Evolutionary conservation across 2,797 vertebrate genomes (phyloP).

Genomic region (Acridotheres tristis): DNA sequence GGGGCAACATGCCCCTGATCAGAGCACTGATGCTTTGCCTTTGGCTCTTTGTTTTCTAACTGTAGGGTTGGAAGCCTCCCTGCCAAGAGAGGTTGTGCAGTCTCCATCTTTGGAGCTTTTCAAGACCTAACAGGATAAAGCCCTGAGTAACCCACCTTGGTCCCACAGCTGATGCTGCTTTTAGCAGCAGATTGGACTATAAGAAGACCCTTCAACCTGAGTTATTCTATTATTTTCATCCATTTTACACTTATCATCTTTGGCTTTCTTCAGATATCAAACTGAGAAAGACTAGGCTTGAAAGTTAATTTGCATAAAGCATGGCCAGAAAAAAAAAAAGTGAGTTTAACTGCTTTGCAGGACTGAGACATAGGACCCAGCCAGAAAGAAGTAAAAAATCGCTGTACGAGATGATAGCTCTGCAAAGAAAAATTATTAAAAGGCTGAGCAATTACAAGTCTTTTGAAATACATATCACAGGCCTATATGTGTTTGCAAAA

Average conservation of each 20-base stretch:
- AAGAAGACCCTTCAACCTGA: neutral
- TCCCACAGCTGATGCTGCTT: neutral
- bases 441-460: neutral
- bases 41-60: neutral
- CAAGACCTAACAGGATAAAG: neutral
- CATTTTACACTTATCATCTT: neutral
- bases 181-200: neutral
- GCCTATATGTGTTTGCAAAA: neutral
- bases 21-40: neutral
- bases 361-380: neutral
- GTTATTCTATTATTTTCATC: neutral
- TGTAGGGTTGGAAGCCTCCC: neutral
- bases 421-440: neutral
- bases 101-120: neutral
- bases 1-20: neutral
- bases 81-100: neutral
- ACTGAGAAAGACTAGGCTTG: neutral
- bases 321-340: neutral
- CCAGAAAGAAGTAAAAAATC: slow-evolving; percentile 4
- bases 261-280: neutral
- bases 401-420: neutral
- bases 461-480: neutral
- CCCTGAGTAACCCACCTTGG: neutral
- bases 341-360: neutral
- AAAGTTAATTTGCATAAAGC: neutral